Evolutionary conservation across 2,797 vertebrate species (phyloP).

Genomic region (Emys orbicularis): DNA sequence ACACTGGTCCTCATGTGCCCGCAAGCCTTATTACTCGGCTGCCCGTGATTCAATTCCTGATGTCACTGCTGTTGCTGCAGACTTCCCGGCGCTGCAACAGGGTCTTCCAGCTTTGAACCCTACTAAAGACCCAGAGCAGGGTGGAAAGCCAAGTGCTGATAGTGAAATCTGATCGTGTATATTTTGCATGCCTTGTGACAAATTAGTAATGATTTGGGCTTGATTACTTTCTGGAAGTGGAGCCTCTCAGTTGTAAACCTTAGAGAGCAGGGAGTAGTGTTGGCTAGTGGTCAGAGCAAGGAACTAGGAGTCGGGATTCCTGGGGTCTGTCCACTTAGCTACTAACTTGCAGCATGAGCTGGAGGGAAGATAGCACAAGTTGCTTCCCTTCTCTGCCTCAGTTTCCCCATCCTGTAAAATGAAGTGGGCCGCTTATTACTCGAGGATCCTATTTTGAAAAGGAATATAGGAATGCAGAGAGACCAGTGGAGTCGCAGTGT

Average conservation of each 20-base stretch:
- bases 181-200: background rate
- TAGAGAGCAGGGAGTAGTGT: background rate
- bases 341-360: background rate
- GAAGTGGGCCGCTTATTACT: background rate
- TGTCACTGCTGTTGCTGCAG: background rate
- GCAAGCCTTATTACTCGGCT: too few relatives aligned
- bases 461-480: background rate
- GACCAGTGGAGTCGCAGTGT: background rate
- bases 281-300: background rate
- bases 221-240: background rate
- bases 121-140: rapidly evolving
- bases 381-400: background rate
- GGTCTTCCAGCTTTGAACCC: background rate
- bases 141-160: rapidly evolving
- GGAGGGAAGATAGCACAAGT: background rate
- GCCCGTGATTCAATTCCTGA: background rate
- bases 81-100: background rate
- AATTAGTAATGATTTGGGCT: background rate
- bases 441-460: background rate
- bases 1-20: too few relatives aligned
- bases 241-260: background rate
- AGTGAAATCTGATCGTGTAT: background rate
- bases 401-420: background rate
- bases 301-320: background rate
- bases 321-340: background rate